A percentile compares a stretch with the other conserved stretches of the same genome.
Evolutionary conservation across 2,888 invertebrate species (phyloP).

Genomic region (Acanthosepion esculentum): DNA sequence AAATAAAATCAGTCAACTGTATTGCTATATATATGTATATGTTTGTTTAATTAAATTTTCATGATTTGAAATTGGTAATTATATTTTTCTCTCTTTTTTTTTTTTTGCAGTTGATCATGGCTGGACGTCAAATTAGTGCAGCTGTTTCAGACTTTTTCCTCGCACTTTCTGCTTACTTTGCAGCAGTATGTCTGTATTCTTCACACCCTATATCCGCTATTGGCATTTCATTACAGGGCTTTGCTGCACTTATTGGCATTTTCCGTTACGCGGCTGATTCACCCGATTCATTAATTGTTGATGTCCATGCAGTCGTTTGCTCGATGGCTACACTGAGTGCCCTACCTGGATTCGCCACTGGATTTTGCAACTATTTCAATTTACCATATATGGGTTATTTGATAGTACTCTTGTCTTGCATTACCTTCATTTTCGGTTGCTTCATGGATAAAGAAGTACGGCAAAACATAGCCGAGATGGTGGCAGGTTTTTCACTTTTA

Average conservation of each 20-base stretch:
- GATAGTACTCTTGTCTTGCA: slow-evolving; percentile 58
- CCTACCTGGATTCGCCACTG: slow-evolving; percentile 64
- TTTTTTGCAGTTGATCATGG: background rate
- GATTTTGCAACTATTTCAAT: slow-evolving; percentile 61
- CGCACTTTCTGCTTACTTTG: slow-evolving; percentile 63
- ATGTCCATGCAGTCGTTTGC: slow-evolving; percentile 61
- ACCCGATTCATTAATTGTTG: slow-evolving; percentile 58
- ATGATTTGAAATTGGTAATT: too few species aligned
- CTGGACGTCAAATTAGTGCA: slow-evolving; percentile 62
- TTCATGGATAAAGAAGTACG: slow-evolving; percentile 59
- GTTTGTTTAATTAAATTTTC: too few species aligned
- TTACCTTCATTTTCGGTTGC: slow-evolving; percentile 57
- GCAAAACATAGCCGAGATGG: slow-evolving; percentile 60
- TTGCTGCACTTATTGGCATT: slow-evolving; percentile 67
- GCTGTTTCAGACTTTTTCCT: slow-evolving; percentile 68
- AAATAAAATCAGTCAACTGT: too few species aligned
- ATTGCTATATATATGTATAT: too few species aligned
- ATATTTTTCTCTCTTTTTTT: too few species aligned
- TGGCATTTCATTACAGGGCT: slow-evolving; percentile 65
- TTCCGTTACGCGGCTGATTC: slow-evolving; percentile 61
- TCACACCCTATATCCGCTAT: slow-evolving; percentile 56
- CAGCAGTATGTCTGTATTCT: slow-evolving; percentile 49
- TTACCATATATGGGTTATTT: slow-evolving; percentile 60
- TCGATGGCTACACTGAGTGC: slow-evolving; percentile 66
- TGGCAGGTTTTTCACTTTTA: slow-evolving; percentile 67